Evolutionary conservation across 2,888 invertebrate genomes (phyloP).

Genomic region (Dyspetes luteomarginatus): DNA sequence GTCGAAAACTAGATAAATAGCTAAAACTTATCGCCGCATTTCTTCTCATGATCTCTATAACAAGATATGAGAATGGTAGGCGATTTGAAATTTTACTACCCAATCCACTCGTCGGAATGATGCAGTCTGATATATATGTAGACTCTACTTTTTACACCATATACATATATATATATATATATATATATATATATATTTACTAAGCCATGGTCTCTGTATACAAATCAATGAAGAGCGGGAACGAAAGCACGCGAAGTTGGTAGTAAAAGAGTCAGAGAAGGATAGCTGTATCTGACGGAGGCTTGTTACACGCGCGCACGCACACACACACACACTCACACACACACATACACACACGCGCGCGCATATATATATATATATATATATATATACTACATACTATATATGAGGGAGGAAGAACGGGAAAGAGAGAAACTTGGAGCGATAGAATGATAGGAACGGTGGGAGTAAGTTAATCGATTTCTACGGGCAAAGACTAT

Average conservation of each 20-base stretch:
- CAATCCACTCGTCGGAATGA: too few species aligned
- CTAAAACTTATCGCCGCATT: too few species aligned
- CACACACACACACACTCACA: too few species aligned
- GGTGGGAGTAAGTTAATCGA: slow-evolving; percentile 37
- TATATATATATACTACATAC: neutral
- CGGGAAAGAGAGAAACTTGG: neutral
- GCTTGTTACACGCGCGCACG: neutral
- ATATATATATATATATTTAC: neutral
- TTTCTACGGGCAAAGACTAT: slow-evolving; percentile 25
- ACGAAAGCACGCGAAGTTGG: slow-evolving; percentile 11
- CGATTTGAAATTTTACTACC: too few species aligned
- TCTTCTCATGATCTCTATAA: too few species aligned
- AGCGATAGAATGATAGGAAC: slow-evolving; percentile 20
- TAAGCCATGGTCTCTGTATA: neutral
- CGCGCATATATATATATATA: neutral
- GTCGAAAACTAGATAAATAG: too few species aligned
- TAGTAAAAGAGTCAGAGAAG: neutral
- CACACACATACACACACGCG: too few species aligned
- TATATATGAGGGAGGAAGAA: neutral
- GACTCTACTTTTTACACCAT: too few species aligned
- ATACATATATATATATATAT: too few species aligned
- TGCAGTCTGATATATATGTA: too few species aligned
- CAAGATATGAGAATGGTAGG: too few species aligned
- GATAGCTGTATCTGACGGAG: neutral
- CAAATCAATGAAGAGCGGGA: slow-evolving; percentile 30